These are phyloP conservation scores for Cancer borealis DNA, from an alignment of 2,888 invertebrate genomes.

Conservation along the genomic window DNA sequence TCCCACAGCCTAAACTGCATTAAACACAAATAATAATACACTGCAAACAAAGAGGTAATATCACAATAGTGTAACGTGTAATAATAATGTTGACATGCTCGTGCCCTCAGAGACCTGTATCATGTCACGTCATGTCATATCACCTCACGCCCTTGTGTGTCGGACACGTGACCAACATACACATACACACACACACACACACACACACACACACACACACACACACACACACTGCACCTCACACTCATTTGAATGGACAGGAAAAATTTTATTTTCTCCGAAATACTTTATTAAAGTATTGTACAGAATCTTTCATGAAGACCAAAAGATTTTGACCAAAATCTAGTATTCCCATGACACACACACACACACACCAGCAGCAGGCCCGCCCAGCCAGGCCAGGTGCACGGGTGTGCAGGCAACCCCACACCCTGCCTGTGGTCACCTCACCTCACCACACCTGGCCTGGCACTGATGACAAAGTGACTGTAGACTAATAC, in stretches of 20 bases:
- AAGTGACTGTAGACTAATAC: not conserved
- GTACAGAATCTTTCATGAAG: not conserved
- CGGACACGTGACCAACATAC: not conserved
- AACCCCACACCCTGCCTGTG: not conserved
- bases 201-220: no score
- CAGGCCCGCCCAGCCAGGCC: not conserved
- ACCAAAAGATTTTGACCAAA: not conserved
- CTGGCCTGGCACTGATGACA: not conserved
- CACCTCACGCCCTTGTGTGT: not conserved
- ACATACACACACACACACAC: no score
- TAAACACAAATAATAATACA: not conserved
- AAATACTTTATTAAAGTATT: conserved; percentile 39
- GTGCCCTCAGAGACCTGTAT: not conserved
- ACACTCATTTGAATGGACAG: conserved; percentile 8
- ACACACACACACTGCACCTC: not conserved
- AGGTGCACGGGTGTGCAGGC: not conserved
- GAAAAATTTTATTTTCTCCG: not conserved
- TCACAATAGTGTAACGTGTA: not conserved
- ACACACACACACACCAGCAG: not conserved
- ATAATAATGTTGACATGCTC: not conserved
- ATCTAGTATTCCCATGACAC: not conserved
- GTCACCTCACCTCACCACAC: no score
- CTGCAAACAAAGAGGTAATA: not conserved
- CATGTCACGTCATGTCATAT: not conserved
- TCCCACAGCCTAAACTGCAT: not conserved